Evolutionary conservation across 2,797 vertebrate genomes (phyloP).

Genomic region (Cynopterus sphinx): DNA sequence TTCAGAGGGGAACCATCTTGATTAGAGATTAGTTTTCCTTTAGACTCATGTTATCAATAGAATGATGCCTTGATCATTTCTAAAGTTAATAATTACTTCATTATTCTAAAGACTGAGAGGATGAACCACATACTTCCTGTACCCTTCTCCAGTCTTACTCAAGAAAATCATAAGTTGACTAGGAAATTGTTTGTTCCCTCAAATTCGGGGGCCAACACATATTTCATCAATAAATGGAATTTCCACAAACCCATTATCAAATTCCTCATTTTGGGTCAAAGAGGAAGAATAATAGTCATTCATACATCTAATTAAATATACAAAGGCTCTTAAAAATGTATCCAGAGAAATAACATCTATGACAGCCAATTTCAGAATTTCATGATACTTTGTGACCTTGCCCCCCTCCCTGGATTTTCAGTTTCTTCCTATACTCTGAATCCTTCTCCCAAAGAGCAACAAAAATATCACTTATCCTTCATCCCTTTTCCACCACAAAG

Average conservation of each 20-base stretch:
- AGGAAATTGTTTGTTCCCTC: not conserved
- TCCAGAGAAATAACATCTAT: not conserved
- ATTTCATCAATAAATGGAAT: not conserved
- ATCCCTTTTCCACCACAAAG: not conserved
- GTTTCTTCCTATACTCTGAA: not conserved
- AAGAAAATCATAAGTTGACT: not conserved
- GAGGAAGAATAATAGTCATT: not conserved
- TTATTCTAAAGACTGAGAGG: not conserved
- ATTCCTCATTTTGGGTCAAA: not conserved
- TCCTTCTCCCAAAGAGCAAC: not conserved
- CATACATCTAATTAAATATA: not conserved
- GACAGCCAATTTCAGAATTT: not conserved
- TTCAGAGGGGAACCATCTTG: not conserved
- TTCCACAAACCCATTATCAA: not conserved
- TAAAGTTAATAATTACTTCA: slow-evolving; percentile 5
- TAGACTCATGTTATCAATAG: not conserved
- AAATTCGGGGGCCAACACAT: not conserved
- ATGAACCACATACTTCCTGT: not conserved
- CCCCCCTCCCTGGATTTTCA: not conserved
- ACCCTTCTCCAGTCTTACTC: not conserved
- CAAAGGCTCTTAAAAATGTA: not conserved
- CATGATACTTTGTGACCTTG: not conserved
- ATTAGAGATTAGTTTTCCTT: not conserved
- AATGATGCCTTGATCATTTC: not conserved
- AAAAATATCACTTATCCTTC: not conserved